These are phyloP conservation scores for Brachymystax lenok DNA, from an alignment of 2,797 vertebrate genomes.

Conservation along the genomic window DNA sequence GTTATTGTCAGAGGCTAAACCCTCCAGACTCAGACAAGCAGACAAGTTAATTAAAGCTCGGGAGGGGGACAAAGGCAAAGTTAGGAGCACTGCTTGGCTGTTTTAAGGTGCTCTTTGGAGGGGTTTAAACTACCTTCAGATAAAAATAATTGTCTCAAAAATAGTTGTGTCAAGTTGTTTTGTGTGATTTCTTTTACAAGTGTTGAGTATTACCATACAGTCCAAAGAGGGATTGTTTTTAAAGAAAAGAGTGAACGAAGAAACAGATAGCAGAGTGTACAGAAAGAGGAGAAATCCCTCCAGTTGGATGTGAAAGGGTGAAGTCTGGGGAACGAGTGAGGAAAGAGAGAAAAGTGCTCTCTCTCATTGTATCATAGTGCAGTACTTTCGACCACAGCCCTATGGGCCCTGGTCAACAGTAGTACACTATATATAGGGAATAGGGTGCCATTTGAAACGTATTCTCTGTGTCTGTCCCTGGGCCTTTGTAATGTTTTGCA, in stretches of 20 bases:
- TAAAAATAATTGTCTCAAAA: not conserved
- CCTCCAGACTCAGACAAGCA: slow-evolving; percentile 62
- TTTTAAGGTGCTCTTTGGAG: not conserved
- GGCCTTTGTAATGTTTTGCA: slow-evolving; percentile 75
- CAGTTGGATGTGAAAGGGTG: slow-evolving; percentile 39
- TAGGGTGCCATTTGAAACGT: not conserved
- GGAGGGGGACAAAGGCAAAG: slow-evolving; percentile 20
- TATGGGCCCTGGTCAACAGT: not conserved
- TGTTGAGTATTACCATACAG: not conserved
- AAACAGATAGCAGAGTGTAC: no score
- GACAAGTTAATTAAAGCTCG: slow-evolving; percentile 74
- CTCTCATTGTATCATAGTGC: not conserved
- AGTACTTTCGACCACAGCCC: not conserved
- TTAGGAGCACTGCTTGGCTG: not conserved
- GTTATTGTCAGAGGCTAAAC: slow-evolving; percentile 65
- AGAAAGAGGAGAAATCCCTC: slow-evolving; percentile 57
- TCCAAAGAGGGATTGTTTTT: not conserved
- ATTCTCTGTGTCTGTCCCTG: slow-evolving; percentile 28
- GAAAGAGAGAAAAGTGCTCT: slow-evolving; percentile 62
- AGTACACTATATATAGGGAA: not conserved
- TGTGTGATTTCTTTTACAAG: not conserved
- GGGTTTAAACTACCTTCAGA: not conserved
- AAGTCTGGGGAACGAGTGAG: slow-evolving; percentile 19
- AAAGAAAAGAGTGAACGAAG: no score
- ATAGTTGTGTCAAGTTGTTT: not conserved